Evolutionary conservation across 2,113 vertebrate genomes (phyloP).

Genomic region (Pseudopodoces humilis): DNA sequence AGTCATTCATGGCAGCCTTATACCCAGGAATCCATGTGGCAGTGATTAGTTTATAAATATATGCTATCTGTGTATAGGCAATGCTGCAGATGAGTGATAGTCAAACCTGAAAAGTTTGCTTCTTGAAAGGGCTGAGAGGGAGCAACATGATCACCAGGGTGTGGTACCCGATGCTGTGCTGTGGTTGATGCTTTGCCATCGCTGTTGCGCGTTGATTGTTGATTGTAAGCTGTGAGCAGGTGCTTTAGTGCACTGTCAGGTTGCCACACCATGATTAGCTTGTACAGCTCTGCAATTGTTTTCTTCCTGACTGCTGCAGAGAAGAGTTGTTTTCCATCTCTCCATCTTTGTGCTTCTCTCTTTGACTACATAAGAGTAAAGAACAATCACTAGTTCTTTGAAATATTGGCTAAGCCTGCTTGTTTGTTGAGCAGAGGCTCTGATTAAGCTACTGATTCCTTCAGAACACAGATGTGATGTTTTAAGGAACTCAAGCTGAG

Average conservation of each 20-base stretch:
- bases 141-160: background rate
- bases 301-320: background rate
- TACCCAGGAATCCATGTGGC: background rate
- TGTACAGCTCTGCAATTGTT: background rate
- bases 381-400: background rate
- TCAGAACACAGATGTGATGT: background rate
- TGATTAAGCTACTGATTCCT: background rate
- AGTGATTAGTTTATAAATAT: background rate
- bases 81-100: background rate
- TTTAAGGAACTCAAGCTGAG: background rate
- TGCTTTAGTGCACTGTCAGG: background rate
- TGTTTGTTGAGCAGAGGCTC: constrained; percentile 1
- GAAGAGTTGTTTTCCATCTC: background rate
- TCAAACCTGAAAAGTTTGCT: constrained; percentile 19
- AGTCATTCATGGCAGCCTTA: background rate
- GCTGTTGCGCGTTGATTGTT: background rate
- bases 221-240: background rate
- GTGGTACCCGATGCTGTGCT: background rate
- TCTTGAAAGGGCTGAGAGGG: background rate
- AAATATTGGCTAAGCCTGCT: background rate
- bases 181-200: background rate
- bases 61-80: background rate
- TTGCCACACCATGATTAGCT: background rate
- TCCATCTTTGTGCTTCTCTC: background rate
- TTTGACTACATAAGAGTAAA: background rate